Evolutionary conservation across 1,140 invertebrate species (phyloP).

Genomic region (Zaprionus camerounensis): DNA sequence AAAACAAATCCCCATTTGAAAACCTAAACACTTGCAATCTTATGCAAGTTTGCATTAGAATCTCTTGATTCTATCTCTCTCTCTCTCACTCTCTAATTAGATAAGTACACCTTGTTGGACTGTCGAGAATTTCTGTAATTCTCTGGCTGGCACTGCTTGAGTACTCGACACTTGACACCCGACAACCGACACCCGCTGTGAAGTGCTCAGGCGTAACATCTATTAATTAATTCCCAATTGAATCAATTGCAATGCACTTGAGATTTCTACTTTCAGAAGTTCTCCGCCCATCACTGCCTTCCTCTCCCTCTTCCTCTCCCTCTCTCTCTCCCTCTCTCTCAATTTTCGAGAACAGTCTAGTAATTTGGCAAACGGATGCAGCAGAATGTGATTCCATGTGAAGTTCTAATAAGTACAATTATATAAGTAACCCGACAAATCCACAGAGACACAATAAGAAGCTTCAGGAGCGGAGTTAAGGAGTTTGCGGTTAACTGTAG

Average conservation of each 20-base stretch:
- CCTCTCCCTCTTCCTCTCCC: not conserved
- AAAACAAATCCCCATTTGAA: not conserved
- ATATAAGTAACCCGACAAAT: not conserved
- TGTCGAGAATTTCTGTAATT: not conserved
- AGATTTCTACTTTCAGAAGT: slow-evolving; percentile 8
- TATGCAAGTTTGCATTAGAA: not conserved
- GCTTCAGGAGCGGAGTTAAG: slow-evolving; percentile 6
- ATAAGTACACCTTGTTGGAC: slow-evolving; percentile 7
- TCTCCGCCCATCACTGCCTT: not conserved
- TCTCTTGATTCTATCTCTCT: not conserved
- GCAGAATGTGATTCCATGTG: not conserved
- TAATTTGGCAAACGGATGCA: not conserved
- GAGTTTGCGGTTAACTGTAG: not conserved
- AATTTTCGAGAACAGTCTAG: not conserved
- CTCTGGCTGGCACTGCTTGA: not conserved
- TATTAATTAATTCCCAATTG: slow-evolving; percentile 57
- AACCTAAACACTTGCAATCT: not conserved
- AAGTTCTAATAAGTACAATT: slow-evolving; percentile 19
- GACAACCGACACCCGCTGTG: not conserved
- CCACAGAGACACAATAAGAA: not conserved
- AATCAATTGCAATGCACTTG: slow-evolving; percentile 49
- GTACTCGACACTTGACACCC: not conserved
- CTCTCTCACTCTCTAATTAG: not conserved
- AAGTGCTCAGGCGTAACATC: slow-evolving; percentile 1
- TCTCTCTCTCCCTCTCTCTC: not conserved